phyloP scores from a whole-genome alignment of 2,888 invertebrate species.

The Latheticus oryzae region DNA sequence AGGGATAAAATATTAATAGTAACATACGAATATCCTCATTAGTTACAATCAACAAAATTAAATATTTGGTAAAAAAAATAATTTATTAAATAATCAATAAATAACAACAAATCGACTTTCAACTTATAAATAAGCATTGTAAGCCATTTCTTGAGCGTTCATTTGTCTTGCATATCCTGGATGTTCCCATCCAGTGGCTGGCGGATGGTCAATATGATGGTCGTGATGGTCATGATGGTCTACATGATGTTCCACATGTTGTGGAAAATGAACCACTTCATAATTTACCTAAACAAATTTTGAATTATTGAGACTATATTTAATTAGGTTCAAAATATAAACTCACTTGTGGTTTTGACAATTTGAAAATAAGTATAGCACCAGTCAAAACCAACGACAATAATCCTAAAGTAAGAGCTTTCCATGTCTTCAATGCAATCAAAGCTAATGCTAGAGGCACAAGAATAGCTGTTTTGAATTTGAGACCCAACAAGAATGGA shows the following conservation, averaged over 20 bases:
- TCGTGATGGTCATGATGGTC: constrained; percentile 61
- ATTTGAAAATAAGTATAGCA: constrained; percentile 87
- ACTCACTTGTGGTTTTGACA: constrained; percentile 83
- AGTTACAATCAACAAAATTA: too few species aligned
- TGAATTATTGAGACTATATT: too few species aligned
- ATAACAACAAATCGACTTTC: constrained; percentile 43
- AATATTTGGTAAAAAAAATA: constrained; percentile 31
- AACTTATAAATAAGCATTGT: constrained; percentile 63
- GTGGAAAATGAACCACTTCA: constrained; percentile 87
- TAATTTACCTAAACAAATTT: constrained; percentile 74
- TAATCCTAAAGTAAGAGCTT: constrained; percentile 86
- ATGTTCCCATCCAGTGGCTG: constrained; percentile 64
- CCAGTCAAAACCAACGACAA: constrained; percentile 86
- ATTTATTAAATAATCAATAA: constrained; percentile 51
- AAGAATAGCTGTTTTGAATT: constrained; percentile 86
- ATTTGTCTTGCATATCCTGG: constrained; percentile 73
- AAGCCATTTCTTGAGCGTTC: constrained; percentile 72
- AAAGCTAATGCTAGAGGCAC: constrained; percentile 84
- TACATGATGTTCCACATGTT: constrained; percentile 75
- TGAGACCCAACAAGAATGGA: constrained; percentile 86
- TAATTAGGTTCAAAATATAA: too few species aligned
- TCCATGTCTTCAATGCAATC: constrained; percentile 91
- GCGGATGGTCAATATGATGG: constrained; percentile 59
- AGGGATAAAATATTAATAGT: too few species aligned
- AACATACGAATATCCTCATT: too few species aligned